Percentiles rank a stretch among this genome's conserved stretches.
These are phyloP conservation scores for Chouioia cunea DNA, from an alignment of 2,888 invertebrate genomes.

Conservation along the genomic window DNA sequence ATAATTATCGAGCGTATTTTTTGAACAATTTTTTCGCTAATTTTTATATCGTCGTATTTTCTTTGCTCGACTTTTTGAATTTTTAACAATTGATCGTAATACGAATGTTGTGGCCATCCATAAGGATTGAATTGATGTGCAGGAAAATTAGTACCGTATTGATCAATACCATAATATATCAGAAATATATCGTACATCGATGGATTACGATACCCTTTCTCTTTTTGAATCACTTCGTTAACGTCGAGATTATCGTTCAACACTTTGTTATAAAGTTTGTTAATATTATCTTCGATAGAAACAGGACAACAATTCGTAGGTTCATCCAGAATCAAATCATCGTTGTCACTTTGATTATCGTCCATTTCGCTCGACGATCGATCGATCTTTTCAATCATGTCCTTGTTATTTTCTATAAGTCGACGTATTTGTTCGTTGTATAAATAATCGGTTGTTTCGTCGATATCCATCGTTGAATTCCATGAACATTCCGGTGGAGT, in stretches of 20 bases:
- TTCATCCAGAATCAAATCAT: conserved; percentile 83
- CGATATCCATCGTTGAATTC: too few species aligned
- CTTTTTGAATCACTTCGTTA: conserved; percentile 89
- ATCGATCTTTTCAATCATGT: too few species aligned
- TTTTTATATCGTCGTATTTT: too few species aligned
- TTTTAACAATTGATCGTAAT: conserved; percentile 91
- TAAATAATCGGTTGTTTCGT: too few species aligned
- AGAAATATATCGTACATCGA: conserved; percentile 98
- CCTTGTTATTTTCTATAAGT: too few species aligned
- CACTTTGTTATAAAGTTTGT: conserved; percentile 83
- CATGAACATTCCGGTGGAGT: conserved; percentile 61
- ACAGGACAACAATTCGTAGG: conserved; percentile 84
- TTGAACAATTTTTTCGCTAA: too few species aligned
- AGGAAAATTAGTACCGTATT: conserved; percentile 96
- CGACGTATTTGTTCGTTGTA: too few species aligned
- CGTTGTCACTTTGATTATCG: conserved; percentile 68
- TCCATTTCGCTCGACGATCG: conserved; percentile 45
- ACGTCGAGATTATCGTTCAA: conserved; percentile 84
- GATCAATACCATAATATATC: conserved; percentile 94
- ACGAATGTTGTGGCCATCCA: conserved; percentile 92
- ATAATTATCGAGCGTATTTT: too few species aligned
- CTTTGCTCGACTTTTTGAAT: conserved; percentile 90
- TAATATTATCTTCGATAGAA: conserved; percentile 87
- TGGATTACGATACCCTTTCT: conserved; percentile 95
- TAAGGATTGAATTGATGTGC: conserved; percentile 93